These are phyloP conservation scores for Mactra quadrangularis DNA, from an alignment of 1,140 invertebrate species.

Conservation along the genomic window DNA sequence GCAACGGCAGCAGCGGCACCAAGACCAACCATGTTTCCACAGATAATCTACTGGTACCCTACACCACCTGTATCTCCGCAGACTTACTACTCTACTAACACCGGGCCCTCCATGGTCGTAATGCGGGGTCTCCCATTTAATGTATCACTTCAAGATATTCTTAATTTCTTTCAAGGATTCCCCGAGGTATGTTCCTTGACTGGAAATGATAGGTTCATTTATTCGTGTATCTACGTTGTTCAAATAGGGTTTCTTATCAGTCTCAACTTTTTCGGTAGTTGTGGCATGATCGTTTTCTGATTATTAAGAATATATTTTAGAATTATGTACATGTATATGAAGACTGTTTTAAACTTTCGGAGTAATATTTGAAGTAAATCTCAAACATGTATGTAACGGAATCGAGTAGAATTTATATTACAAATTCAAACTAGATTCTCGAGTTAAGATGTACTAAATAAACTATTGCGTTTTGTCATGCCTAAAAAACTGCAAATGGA, in stretches of 20 bases:
- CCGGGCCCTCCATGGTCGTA: slow-evolving; percentile 83
- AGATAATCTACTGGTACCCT: slow-evolving; percentile 90
- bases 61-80: slow-evolving; percentile 94
- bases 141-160: slow-evolving; percentile 82
- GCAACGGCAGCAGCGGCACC: slow-evolving; percentile 59
- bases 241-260: not conserved
- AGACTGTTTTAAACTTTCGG: too few relatives aligned
- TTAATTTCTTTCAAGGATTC: slow-evolving; percentile 84
- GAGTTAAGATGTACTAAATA: too few relatives aligned
- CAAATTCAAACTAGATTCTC: too few relatives aligned
- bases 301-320: too few relatives aligned
- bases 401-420: too few relatives aligned
- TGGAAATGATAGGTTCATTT: not conserved
- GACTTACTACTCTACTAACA: slow-evolving; percentile 86
- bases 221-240: not conserved
- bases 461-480: too few relatives aligned
- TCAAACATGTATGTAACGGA: too few relatives aligned
- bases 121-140: slow-evolving; percentile 84
- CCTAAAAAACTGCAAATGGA: too few relatives aligned
- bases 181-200: slow-evolving; percentile 83
- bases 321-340: too few relatives aligned
- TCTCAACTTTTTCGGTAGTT: not conserved
- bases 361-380: too few relatives aligned
- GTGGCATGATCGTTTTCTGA: not conserved
- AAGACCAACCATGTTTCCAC: slow-evolving; percentile 72